Base-by-base conservation (phyloP, 2,797 vertebrate genomes). In the Merluccius polli region DNA sequence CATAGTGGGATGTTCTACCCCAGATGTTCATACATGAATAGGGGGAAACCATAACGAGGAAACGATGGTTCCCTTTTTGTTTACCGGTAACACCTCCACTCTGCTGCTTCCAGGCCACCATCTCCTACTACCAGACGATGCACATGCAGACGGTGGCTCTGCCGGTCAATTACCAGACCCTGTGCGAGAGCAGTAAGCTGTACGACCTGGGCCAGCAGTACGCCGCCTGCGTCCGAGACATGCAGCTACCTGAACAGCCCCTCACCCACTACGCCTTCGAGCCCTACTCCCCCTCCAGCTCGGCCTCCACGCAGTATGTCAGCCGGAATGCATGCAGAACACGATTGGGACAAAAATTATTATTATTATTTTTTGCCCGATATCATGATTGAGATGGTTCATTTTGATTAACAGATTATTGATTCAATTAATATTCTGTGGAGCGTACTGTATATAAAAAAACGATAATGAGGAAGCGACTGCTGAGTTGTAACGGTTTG, bases 151-250 rank as follows among this genome's bases (percentile, higher is more conserved):
- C 97, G 0, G 97, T 97, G 0, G 95, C 93, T 0, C 83, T 97
- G 88, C 98, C 98, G 0, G 97, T 99, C 36, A 93, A 97, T 85
- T 99, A 97, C 90, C 98, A 99, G 94, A 99, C 97, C 0, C 91
- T 99, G 87, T 98, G 97, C 0, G 98, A 99, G 92, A 98, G 96
- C 95, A 98, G 97, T 83, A 98, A 99, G 82, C 93, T 98, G 31
- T 99, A 99, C 0, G 98, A 98, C 88, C 96, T 95, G 0, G 98
- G 97, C 13, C 96, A 96, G 85, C 98, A 99, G 84, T 99, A 99
- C 0, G 96, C 94, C 0, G 96, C 95, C 0, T 93, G 97, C 0
- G 96, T 98, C 31, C 89, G 89, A 79, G 95, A 96, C 89, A 93
- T 98, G 85, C 96, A 96, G 93, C 93, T 97, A 0, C 95, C 88